A percentile compares a stretch with the other conserved stretches of the same genome.
Conservation (phyloP, 37 sponge, comb jelly and placozoan genomes). For the Theonella swinhoei region DNA sequence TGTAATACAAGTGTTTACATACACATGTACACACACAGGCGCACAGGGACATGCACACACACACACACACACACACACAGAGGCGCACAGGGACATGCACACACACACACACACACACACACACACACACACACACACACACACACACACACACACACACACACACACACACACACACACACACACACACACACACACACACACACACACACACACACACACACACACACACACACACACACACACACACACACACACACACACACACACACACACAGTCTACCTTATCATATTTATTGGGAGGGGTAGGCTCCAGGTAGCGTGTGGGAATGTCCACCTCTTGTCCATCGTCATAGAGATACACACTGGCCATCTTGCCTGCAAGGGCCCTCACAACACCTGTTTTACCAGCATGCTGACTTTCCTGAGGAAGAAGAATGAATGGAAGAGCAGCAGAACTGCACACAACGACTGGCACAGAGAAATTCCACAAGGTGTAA, state of each 20-base stretch:
- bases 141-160: conserved; percentile 33
- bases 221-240: conserved; percentile 26
- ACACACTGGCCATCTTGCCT: conserved; percentile 71
- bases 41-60: too few species aligned
- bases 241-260: too few species aligned
- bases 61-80: too few species aligned
- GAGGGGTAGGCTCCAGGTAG: conserved; percentile 4
- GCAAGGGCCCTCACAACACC: conserved; percentile 45
- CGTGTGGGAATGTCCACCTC: conserved; percentile 85
- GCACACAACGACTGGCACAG: too few species aligned
- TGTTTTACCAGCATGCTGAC: conserved; percentile 39
- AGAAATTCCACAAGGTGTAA: too few species aligned
- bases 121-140: conserved; percentile 22
- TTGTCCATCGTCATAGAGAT: conserved; percentile 74
- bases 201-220: not conserved
- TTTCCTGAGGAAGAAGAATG: too few species aligned
- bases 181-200: conserved; percentile 4
- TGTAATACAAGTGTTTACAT: not conserved
- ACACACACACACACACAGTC: conserved; percentile 15
- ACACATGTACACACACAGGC: too few species aligned
- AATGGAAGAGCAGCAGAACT: too few species aligned
- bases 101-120: too few species aligned
- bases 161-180: conserved; percentile 27
- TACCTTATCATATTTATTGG: not conserved
- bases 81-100: too few species aligned